Conservation (phyloP, 2,113 vertebrate species). For the Geococcyx californianus region DNA sequence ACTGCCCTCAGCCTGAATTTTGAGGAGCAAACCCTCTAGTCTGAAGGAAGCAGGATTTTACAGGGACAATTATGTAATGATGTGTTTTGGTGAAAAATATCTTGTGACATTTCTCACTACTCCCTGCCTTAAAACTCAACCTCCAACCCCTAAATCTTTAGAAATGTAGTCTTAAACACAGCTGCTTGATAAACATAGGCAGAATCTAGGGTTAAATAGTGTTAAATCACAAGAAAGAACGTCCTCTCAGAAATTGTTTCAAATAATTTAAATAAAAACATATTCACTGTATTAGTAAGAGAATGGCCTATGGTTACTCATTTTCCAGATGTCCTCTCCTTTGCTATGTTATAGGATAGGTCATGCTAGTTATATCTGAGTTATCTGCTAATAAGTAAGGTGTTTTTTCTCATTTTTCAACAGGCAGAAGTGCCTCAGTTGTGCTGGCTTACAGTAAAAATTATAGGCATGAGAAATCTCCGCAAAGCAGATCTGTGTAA, state of each 20-base stretch:
- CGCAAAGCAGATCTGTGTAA: conserved; percentile 57
- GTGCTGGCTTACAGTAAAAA: conserved; percentile 49
- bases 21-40: neutral
- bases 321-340: neutral
- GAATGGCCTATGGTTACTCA: neutral
- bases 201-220: neutral
- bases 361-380: neutral
- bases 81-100: neutral
- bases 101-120: neutral
- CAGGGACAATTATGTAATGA: neutral
- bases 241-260: neutral
- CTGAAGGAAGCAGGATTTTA: neutral
- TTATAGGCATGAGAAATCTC: conserved; percentile 57
- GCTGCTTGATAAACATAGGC: neutral
- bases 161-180: neutral
- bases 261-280: neutral
- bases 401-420: neutral
- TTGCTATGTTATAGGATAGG: neutral
- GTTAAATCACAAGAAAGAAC: neutral
- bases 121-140: neutral
- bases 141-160: neutral
- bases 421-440: conserved; percentile 46
- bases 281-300: neutral
- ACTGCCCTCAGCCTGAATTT: neutral
- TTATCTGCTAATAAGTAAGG: neutral